Evolutionary conservation across 2,797 vertebrate species (phyloP).

Genomic region (Crenuchus spilurus): DNA sequence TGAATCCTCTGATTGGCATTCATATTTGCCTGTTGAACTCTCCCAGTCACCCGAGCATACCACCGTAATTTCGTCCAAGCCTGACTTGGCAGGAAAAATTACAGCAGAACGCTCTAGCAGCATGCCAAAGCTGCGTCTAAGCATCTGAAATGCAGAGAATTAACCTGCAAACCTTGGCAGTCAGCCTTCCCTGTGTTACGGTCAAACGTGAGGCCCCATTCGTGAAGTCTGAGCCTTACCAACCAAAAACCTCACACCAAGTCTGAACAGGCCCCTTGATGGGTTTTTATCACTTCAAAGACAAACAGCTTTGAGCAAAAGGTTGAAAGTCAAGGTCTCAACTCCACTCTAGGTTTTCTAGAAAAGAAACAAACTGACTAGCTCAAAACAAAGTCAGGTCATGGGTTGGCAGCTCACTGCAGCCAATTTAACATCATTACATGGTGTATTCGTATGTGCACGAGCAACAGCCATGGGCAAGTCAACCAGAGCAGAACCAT

Average conservation of each 20-base stretch:
- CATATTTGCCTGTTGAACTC: slow-evolving; percentile 60
- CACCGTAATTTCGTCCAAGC: slow-evolving; percentile 65
- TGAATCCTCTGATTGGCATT: slow-evolving; percentile 66
- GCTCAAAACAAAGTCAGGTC: slow-evolving; percentile 66
- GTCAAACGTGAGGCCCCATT: slow-evolving; percentile 52
- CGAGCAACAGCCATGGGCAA: slow-evolving; percentile 16
- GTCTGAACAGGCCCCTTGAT: slow-evolving; percentile 29
- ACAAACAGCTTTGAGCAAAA: slow-evolving; percentile 55
- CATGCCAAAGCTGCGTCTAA: slow-evolving; percentile 44
- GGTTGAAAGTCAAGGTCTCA: slow-evolving; percentile 38
- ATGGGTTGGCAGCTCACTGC: slow-evolving; percentile 48
- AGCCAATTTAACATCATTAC: slow-evolving; percentile 62
- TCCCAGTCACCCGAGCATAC: slow-evolving; percentile 61
- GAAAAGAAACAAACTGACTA: slow-evolving; percentile 19
- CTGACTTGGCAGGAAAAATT: slow-evolving; percentile 71
- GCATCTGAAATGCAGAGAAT: slow-evolving; percentile 58
- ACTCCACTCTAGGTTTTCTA: slow-evolving; percentile 57
- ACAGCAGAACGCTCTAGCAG: slow-evolving; percentile 48
- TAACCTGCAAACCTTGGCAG: slow-evolving; percentile 63
- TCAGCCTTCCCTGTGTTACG: slow-evolving; percentile 48
- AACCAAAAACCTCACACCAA: slow-evolving; percentile 25
- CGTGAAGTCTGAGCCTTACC: not conserved
- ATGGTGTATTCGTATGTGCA: slow-evolving; percentile 49
- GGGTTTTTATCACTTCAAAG: slow-evolving; percentile 61
- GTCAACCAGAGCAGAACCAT: slow-evolving; percentile 19